phyloP scores from a whole-genome alignment of 1,140 invertebrate genomes.

The Musca vetustissima region DNA sequence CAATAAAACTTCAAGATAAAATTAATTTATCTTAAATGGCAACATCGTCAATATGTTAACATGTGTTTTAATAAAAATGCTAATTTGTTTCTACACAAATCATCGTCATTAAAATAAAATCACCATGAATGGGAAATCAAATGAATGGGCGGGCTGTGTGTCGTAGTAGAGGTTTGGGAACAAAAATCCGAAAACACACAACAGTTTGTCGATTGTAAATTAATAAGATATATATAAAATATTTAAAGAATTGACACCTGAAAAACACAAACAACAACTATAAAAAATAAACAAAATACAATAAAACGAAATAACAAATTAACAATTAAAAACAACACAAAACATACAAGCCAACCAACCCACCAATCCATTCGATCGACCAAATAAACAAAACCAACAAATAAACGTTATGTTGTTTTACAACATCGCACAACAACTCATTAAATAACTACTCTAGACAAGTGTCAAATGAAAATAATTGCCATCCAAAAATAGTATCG shows the following conservation, averaged over 20 bases:
- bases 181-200: no score
- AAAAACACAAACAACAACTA: no score
- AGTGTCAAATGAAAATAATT: slow-evolving; percentile 23
- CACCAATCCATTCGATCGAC: no score
- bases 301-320: slow-evolving; percentile 7
- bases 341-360: not conserved
- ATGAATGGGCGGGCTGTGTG: not conserved
- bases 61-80: no score
- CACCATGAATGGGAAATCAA: no score
- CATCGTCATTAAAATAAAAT: no score
- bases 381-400: not conserved
- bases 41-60: no score
- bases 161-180: no score
- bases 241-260: slow-evolving; percentile 17
- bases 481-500: slow-evolving; percentile 22
- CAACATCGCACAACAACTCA: slow-evolving; percentile 3
- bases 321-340: not conserved
- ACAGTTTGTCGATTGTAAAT: not conserved
- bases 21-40: no score
- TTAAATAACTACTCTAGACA: slow-evolving; percentile 23
- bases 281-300: no score
- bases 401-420: slow-evolving; percentile 9
- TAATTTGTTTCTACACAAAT: no score
- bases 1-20: no score
- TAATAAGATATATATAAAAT: not conserved